Percentiles rank a stretch among this genome's conserved stretches.
Conservation (phyloP, 2,797 vertebrate genomes). For the Rhynchotus rufescens region DNA sequence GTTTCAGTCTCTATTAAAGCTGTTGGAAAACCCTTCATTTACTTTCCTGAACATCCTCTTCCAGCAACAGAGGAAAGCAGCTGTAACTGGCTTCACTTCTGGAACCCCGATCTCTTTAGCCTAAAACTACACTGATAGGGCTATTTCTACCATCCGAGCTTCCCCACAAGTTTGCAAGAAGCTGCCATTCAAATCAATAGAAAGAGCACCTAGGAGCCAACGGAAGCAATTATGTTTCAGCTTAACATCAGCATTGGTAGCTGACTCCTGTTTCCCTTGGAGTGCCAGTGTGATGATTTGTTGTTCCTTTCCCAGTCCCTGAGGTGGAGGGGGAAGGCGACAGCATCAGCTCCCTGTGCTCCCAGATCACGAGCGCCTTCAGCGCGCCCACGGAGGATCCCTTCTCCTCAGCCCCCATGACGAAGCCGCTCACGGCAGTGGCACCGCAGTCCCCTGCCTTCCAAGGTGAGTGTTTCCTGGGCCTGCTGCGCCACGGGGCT, state of each 20-base stretch:
- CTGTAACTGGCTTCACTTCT: not conserved
- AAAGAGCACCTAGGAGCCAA: not conserved
- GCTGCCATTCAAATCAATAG: not conserved
- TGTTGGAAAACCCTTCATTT: not conserved
- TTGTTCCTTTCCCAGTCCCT: slow-evolving; percentile 83
- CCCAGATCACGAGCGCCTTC: slow-evolving; percentile 95
- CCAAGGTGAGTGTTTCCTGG: slow-evolving; percentile 85
- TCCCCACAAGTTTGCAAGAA: not conserved
- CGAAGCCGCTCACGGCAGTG: slow-evolving; percentile 85
- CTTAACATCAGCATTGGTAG: not conserved
- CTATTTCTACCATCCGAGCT: not conserved
- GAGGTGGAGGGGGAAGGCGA: slow-evolving; percentile 93
- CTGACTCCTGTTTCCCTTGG: slow-evolving; percentile 27
- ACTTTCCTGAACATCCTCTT: not conserved
- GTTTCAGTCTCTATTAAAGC: slow-evolving; percentile 3
- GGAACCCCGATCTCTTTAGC: not conserved
- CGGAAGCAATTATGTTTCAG: not conserved
- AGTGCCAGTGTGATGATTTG: slow-evolving; percentile 13
- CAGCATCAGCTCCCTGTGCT: slow-evolving; percentile 96
- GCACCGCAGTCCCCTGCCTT: slow-evolving; percentile 93
- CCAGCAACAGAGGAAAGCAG: not conserved
- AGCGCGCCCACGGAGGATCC: slow-evolving; percentile 92
- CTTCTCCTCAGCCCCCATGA: slow-evolving; percentile 95
- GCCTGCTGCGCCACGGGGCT: slow-evolving; percentile 10
- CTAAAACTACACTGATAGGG: not conserved